Conservation (phyloP, 2,797 vertebrate genomes). For the Acipenser transmontanus region DNA sequence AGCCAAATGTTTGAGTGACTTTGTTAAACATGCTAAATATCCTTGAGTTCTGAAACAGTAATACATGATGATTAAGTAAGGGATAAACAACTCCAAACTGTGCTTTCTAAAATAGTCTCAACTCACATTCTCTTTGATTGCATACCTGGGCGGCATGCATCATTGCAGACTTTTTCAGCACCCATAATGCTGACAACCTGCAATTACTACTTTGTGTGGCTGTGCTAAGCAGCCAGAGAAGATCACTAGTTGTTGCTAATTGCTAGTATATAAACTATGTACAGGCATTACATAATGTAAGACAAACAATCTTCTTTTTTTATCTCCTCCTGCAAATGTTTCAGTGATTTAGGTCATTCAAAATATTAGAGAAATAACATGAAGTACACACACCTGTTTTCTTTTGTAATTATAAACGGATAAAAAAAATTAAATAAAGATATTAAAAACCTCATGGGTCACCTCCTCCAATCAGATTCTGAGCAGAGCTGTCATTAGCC, state of each 20-base stretch:
- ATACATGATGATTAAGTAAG: too few relatives aligned
- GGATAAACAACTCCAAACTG: not conserved
- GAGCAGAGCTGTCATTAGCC: too few relatives aligned
- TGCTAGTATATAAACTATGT: not conserved
- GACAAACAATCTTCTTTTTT: not conserved
- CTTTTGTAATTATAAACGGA: too few relatives aligned
- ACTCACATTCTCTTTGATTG: not conserved
- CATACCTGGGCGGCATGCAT: not conserved
- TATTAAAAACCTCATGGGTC: too few relatives aligned
- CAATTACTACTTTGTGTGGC: not conserved
- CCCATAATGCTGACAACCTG: not conserved
- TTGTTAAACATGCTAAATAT: too few relatives aligned
- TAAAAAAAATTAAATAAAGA: too few relatives aligned
- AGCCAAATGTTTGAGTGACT: too few relatives aligned
- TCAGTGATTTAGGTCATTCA: not conserved
- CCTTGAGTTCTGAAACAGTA: too few relatives aligned
- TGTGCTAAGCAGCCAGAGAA: not conserved
- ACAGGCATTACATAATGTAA: not conserved
- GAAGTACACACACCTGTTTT: too few relatives aligned
- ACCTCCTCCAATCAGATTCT: too few relatives aligned
- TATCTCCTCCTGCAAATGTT: not conserved
- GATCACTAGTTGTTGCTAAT: not conserved
- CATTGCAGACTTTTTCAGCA: not conserved
- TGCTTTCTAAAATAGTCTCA: not conserved
- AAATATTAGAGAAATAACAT: too few relatives aligned